Percentiles rank a stretch among this genome's conserved stretches.
These are phyloP conservation scores for Melanotaenia parkinsoni DNA, from an alignment of 2,797 vertebrate species.

Conservation along the genomic window DNA sequence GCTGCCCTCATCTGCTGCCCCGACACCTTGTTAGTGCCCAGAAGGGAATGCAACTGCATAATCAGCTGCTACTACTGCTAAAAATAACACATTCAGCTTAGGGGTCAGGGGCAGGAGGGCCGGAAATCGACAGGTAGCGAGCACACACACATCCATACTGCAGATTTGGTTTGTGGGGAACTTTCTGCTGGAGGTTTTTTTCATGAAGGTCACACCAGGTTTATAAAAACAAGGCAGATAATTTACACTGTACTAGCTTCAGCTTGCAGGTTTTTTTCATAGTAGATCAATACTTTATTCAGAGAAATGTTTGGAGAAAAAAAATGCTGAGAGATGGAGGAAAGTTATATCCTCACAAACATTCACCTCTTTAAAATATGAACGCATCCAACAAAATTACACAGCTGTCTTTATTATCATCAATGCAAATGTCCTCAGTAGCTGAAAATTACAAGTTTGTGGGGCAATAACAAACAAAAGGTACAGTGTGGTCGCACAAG, in stretches of 20 bases:
- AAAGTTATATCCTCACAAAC: background rate
- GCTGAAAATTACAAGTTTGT: background rate
- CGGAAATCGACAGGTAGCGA: conserved; percentile 40
- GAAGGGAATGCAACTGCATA: conserved; percentile 60
- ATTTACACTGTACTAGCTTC: background rate
- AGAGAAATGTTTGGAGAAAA: background rate
- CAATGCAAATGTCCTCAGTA: background rate
- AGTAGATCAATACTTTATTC: background rate
- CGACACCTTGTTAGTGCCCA: conserved; percentile 64
- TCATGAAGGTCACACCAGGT: conserved; percentile 38
- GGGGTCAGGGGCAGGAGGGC: conserved; percentile 43
- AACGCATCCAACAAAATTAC: background rate
- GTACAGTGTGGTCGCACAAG: background rate
- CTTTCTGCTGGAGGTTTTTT: conserved; percentile 8
- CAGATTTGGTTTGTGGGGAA: conserved; percentile 14
- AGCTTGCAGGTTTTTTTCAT: too few relatives aligned
- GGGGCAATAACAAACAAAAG: background rate
- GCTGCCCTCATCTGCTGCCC: conserved; percentile 61
- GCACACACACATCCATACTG: conserved; percentile 15
- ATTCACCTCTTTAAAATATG: background rate
- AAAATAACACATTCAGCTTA: conserved; percentile 59
- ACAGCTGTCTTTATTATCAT: background rate
- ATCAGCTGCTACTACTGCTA: conserved; percentile 65
- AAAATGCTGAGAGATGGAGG: background rate
- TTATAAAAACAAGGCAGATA: background rate